Evolutionary conservation across 2,797 vertebrate species (phyloP), one percentile per base, ranked within the genome.

Genomic region (Manis javanica): DNA sequence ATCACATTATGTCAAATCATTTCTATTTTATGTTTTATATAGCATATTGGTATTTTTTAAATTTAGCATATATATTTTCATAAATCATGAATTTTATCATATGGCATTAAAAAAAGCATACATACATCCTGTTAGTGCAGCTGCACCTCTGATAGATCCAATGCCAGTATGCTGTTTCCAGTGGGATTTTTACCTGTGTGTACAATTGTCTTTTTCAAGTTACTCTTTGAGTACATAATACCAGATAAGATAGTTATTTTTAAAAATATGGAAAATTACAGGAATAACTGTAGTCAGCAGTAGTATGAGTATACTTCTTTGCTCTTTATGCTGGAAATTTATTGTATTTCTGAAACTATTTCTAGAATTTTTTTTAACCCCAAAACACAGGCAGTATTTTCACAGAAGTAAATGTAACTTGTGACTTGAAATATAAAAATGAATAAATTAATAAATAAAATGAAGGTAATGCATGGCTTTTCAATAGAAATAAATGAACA

Each of bases 191-290:
- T 31, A 37, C 53, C 31, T 26, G 14, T 23, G 21, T 18, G 1
- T 42, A 12, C n/a, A n/a, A 31, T 82, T 96, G 15, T 77, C 63
- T 87, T 97, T 75, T 57, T 66, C 64, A 69, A 46, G 46, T 74
- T 74, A 49, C 15, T 78, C 42, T 71, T 72, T 68, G n/a, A 72
- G 49, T 86, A 7, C 83, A 49, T 86, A 21, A 34, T 91, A 86
- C 64, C 61, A 89, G 88, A 14, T n/a, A 84, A 74, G 26, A 77
- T 16, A 16, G 37, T 92, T 89, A 77, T 78, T 82, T 83, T 24
- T 46, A 46, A 83, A 90, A 77, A 90, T 49, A 87, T 57, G 24
- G 23, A 37, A 90, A 77, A 46, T 88, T 39, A 11, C 34, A 83
- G 63, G 90, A 90, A 87, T 71, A 95, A 37, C 69, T 90, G 4